Conservation (phyloP, 2,888 invertebrate genomes). For the Cacoxenus indagator region DNA sequence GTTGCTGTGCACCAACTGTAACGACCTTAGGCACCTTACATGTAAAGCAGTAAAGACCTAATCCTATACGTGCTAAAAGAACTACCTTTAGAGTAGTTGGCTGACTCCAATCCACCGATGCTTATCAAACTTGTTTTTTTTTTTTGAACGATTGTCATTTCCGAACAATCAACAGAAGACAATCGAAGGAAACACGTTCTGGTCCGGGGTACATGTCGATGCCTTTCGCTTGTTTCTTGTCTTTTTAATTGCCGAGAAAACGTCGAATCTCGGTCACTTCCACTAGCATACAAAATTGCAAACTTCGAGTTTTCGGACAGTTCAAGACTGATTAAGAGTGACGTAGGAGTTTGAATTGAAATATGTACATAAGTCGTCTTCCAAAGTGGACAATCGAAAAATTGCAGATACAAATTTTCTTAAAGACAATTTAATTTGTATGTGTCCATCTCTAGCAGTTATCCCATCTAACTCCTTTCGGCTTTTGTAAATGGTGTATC, state of each 20-base stretch:
- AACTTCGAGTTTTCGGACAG: neutral
- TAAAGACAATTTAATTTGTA: too few species aligned
- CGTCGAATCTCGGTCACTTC: neutral
- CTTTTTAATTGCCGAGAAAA: neutral
- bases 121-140: conserved; percentile 18
- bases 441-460: too few species aligned
- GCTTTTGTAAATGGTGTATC: neutral
- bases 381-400: too few species aligned
- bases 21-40: too few species aligned
- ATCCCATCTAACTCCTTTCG: neutral
- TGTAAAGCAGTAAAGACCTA: too few species aligned
- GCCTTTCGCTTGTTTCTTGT: neutral
- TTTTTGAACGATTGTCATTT: conserved; percentile 61
- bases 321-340: too few species aligned
- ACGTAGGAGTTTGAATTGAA: too few species aligned
- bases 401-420: too few species aligned
- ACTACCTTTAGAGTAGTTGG: too few species aligned
- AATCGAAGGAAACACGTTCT: conserved; percentile 37
- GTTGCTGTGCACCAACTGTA: neutral
- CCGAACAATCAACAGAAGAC: conserved; percentile 54
- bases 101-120: too few species aligned
- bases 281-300: conserved; percentile 10
- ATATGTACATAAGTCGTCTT: too few species aligned
- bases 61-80: too few species aligned
- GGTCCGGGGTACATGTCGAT: neutral